phyloP scores from a whole-genome alignment of 2,113 vertebrate species.

The Gymnogyps californianus region DNA sequence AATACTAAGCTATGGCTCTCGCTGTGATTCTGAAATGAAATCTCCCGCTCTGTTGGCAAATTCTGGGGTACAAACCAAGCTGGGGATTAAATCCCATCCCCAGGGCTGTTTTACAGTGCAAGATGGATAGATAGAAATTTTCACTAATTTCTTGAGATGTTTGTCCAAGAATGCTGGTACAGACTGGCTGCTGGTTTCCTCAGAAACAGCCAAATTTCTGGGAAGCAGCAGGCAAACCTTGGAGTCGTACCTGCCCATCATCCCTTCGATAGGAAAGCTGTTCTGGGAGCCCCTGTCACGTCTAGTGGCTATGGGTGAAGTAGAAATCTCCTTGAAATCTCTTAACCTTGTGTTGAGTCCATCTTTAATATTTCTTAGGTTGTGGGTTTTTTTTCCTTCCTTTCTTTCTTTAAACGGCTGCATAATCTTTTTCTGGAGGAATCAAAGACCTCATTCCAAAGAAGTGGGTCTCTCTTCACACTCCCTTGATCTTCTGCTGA shows the following conservation, averaged over 20 bases:
- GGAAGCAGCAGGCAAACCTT: not conserved
- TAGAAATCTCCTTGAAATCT: not conserved
- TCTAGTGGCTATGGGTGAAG: no score
- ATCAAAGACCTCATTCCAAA: not conserved
- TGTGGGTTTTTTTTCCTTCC: not conserved
- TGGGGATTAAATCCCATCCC: not conserved
- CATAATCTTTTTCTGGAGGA: not conserved
- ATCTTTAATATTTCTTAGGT: not conserved
- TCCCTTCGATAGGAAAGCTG: not conserved
- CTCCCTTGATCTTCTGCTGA: not conserved
- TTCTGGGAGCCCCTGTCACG: not conserved
- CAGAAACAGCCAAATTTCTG: not conserved
- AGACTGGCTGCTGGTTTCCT: not conserved
- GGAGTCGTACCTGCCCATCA: not conserved
- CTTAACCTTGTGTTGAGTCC: not conserved
- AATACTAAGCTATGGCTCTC: not conserved
- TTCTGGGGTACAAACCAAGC: not conserved
- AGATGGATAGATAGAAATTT: not conserved
- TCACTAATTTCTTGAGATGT: not conserved
- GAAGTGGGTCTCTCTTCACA: not conserved
- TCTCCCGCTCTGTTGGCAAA: not conserved
- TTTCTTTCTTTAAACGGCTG: not conserved
- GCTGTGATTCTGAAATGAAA: not conserved
- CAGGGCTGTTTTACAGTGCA: not conserved
- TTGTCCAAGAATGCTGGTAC: not conserved